These are phyloP conservation scores for Girardinus metallicus DNA, from an alignment of 2,797 vertebrate genomes.

Conservation along the genomic window DNA sequence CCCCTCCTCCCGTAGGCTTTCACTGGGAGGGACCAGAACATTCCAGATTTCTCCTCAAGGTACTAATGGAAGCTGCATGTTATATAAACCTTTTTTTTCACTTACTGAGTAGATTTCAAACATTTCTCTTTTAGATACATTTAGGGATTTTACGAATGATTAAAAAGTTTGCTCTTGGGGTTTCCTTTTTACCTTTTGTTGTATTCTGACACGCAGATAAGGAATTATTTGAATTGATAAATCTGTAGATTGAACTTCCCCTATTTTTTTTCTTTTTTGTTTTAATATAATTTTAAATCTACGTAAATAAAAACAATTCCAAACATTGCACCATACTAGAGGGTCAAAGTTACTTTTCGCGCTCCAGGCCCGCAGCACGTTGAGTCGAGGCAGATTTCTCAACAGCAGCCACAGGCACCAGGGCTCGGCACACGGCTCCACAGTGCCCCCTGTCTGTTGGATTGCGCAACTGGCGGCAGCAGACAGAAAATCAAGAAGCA, in stretches of 20 bases:
- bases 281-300: not conserved
- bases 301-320: not conserved
- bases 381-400: slow-evolving; percentile 67
- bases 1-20: slow-evolving; percentile 84
- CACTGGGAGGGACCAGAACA: slow-evolving; percentile 87
- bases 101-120: not conserved
- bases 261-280: not conserved
- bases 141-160: not conserved
- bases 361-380: slow-evolving; percentile 61
- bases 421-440: slow-evolving; percentile 92
- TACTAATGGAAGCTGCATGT: slow-evolving; percentile 47
- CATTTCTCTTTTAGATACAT: not conserved
- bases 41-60: slow-evolving; percentile 91
- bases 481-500: slow-evolving; percentile 94
- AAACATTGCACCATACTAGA: not conserved
- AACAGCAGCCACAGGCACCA: slow-evolving; percentile 63
- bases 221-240: not conserved
- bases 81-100: not conserved
- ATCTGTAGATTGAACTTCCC: not conserved
- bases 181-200: not conserved
- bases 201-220: not conserved
- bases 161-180: not conserved
- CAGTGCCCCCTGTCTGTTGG: slow-evolving; percentile 94
- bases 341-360: not conserved
- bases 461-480: slow-evolving; percentile 81